Evolutionary conservation across 1,140 invertebrate genomes (phyloP), one percentile per base, ranked within the genome.

Genomic region (Panonychus citri): DNA sequence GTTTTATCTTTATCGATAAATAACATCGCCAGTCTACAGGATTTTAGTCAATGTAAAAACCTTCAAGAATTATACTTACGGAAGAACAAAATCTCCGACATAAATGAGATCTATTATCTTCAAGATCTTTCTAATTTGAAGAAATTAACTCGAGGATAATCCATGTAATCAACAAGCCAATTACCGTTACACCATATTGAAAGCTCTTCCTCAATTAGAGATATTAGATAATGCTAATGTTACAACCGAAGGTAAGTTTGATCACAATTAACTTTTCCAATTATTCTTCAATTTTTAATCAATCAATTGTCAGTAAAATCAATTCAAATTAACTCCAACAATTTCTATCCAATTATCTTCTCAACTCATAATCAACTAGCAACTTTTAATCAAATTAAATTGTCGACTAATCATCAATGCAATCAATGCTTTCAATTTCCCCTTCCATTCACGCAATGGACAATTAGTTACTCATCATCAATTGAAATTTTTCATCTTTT

Each of bases 21-120:
- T 70, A 83, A 85, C 65, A 90, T 95, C 54, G 74, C 74, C 39
- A 80, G 79, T 19, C 71, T 95, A 59, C 75, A 74, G 39, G 83
- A 89, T 67, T 90, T 94, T 70, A 79, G 85, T 67, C 76, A 79
- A 61, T 94, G 88, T 69, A 72, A 71, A 56, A 81, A 84, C 63
- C 74, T 95, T 15, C 80, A 85, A 65, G 88, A 94, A 73, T 70
- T 95, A 55, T 94, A 91, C 73, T 79, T 94, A 57, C 73, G 90
- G 57, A 89, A 89, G 71, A 94, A 94, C 71, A 81, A 85, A 65
- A 90, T 95, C 58, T 67, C 76, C 49, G 79, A 88, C 67, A 72
- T 95, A 42, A 78, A 81, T 65, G 85, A 95, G 74, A 75, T 90
- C 46, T 77, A 80, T 57, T 87, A 90, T 67, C 74, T 94, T 49